phyloP scores from a whole-genome alignment of 2,113 vertebrate species.

The Toxotes jaculatrix region DNA sequence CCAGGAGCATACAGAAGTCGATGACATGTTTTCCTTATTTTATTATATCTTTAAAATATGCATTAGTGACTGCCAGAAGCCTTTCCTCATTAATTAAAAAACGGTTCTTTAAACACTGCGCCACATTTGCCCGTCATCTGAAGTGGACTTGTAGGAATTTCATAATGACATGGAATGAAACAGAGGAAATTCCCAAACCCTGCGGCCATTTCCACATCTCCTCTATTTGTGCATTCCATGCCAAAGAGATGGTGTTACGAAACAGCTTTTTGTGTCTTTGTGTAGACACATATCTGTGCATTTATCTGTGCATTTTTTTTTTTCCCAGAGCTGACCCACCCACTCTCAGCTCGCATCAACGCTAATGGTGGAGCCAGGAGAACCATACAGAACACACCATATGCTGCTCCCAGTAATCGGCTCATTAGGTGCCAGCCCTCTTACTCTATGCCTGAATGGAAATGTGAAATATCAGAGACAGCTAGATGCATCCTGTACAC shows the following conservation, averaged over 20 bases:
- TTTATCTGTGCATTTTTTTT: slow-evolving; percentile 21
- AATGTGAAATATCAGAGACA: slow-evolving; percentile 57
- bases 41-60: slow-evolving; percentile 26
- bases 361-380: slow-evolving; percentile 71
- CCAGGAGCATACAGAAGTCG: not conserved
- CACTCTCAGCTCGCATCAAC: slow-evolving; percentile 56
- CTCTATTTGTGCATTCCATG: slow-evolving; percentile 17
- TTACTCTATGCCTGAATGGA: slow-evolving; percentile 65
- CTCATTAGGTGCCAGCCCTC: slow-evolving; percentile 78
- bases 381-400: slow-evolving; percentile 74
- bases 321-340: slow-evolving; percentile 40
- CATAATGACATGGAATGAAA: slow-evolving; percentile 49
- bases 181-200: slow-evolving; percentile 25
- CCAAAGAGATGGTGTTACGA: not conserved
- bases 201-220: not conserved
- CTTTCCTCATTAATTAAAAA: slow-evolving; percentile 54
- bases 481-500: slow-evolving; percentile 63
- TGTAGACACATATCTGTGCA: slow-evolving; percentile 22
- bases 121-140: slow-evolving; percentile 14
- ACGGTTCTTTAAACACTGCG: not conserved
- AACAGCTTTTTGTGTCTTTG: slow-evolving; percentile 39
- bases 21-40: slow-evolving; percentile 1
- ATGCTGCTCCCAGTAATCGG: slow-evolving; percentile 74
- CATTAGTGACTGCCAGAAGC: slow-evolving; percentile 12
- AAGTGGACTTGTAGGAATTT: slow-evolving; percentile 44